Percentiles rank a stretch among this genome's conserved stretches.
Conservation (phyloP, 1,140 invertebrate species). For the Habropoda laboriosa region DNA sequence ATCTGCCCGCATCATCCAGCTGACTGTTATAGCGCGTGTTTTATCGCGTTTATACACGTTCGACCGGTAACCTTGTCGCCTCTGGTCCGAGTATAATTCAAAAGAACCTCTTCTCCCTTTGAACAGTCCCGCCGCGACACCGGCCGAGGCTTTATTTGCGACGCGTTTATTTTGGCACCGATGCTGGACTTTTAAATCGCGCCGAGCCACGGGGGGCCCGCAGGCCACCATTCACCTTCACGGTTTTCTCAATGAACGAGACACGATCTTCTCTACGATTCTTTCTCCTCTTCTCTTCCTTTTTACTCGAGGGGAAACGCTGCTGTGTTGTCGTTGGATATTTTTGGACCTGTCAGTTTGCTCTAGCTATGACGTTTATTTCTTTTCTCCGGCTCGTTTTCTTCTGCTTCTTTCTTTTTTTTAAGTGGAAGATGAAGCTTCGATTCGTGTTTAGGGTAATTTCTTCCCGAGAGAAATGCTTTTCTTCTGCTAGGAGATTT, state of each 20-base stretch:
- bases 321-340: background rate
- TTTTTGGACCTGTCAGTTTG: background rate
- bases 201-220: background rate
- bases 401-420: background rate
- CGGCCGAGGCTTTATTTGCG: slow-evolving; percentile 14
- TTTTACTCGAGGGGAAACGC: too few species aligned
- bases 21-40: slow-evolving; percentile 36
- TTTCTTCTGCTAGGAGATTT: too few species aligned
- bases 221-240: too few species aligned
- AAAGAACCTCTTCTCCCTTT: background rate
- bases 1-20: background rate
- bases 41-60: slow-evolving; percentile 25
- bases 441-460: too few species aligned
- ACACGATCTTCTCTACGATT: background rate
- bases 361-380: too few species aligned
- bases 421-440: too few species aligned
- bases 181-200: slow-evolving; percentile 6
- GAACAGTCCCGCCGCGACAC: background rate
- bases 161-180: slow-evolving; percentile 29
- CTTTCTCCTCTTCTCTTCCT: background rate
- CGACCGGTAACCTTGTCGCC: slow-evolving; percentile 13
- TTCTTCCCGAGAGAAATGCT: too few species aligned
- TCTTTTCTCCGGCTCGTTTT: background rate
- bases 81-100: background rate
- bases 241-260: background rate